Conservation (phyloP, 2,797 vertebrate genomes). For the Sebastiscus tertius region DNA sequence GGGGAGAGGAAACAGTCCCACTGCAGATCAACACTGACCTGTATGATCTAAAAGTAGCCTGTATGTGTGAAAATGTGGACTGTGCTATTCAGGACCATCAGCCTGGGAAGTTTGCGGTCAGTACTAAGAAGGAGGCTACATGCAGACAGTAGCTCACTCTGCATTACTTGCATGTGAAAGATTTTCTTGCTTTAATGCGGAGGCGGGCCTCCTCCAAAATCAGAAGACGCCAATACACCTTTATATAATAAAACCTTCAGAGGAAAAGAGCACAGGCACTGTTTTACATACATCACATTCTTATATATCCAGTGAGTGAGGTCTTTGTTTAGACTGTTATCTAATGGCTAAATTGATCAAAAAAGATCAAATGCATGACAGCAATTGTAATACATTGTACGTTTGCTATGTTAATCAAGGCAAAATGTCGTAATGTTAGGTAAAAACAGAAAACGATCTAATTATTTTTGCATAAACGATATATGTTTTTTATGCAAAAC, state of each 20-base stretch:
- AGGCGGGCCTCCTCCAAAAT: not conserved
- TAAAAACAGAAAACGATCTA: not conserved
- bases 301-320: not conserved
- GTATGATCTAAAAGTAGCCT: constrained; percentile 8
- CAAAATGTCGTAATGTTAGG: not conserved
- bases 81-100: not conserved
- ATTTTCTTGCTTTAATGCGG: not conserved
- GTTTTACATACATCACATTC: not conserved
- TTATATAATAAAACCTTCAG: not conserved
- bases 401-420: not conserved
- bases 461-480: too few species aligned
- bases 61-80: constrained; percentile 3
- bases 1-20: not conserved
- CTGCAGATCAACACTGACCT: not conserved
- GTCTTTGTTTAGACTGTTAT: not conserved
- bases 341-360: not conserved
- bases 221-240: not conserved
- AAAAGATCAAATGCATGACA: not conserved
- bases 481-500: not conserved
- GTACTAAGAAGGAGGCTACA: not conserved
- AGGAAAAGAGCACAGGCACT: not conserved
- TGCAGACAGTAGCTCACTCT: not conserved
- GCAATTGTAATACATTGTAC: not conserved
- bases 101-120: not conserved
- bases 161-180: not conserved